Evolutionary conservation across 1,140 invertebrate species (phyloP).

Genomic region (Choristoneura fumiferana): DNA sequence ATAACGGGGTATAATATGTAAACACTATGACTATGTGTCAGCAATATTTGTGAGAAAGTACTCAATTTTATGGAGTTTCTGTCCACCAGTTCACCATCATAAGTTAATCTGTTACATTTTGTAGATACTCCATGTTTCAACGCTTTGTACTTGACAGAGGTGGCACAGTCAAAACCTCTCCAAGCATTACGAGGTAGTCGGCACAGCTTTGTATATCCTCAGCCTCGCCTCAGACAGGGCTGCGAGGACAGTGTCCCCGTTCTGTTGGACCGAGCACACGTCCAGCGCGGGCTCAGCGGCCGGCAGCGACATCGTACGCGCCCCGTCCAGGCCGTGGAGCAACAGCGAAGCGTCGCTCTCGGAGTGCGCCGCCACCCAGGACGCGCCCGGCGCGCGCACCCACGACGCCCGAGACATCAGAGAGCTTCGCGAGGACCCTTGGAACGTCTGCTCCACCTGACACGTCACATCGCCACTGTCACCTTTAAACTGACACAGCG

Average conservation of each 20-base stretch:
- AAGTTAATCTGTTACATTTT: too few species aligned
- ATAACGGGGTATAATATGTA: too few species aligned
- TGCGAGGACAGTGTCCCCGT: constrained; percentile 79
- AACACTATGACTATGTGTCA: too few species aligned
- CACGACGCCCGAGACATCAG: constrained; percentile 53
- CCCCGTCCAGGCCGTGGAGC: constrained; percentile 83
- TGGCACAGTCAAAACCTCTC: neutral
- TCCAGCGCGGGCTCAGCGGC: constrained; percentile 83
- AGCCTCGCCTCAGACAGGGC: constrained; percentile 83
- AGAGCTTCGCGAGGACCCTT: constrained; percentile 44
- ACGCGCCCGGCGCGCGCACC: constrained; percentile 42
- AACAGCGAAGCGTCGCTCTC: constrained; percentile 81
- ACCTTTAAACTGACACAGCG: constrained; percentile 73
- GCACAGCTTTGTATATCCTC: constrained; percentile 79
- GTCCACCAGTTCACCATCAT: too few species aligned
- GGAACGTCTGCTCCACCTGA: constrained; percentile 52
- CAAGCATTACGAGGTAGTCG: constrained; percentile 26
- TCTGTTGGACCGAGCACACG: constrained; percentile 78
- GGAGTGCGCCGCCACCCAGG: constrained; percentile 82
- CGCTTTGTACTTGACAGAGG: neutral
- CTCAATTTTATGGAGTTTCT: too few species aligned
- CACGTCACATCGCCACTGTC: constrained; percentile 67
- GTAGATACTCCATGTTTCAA: neutral
- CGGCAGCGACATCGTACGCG: constrained; percentile 79
- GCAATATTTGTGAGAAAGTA: too few species aligned